Base-by-base conservation (phyloP, 2,113 vertebrate species). In the Panthera uncia region DNA sequence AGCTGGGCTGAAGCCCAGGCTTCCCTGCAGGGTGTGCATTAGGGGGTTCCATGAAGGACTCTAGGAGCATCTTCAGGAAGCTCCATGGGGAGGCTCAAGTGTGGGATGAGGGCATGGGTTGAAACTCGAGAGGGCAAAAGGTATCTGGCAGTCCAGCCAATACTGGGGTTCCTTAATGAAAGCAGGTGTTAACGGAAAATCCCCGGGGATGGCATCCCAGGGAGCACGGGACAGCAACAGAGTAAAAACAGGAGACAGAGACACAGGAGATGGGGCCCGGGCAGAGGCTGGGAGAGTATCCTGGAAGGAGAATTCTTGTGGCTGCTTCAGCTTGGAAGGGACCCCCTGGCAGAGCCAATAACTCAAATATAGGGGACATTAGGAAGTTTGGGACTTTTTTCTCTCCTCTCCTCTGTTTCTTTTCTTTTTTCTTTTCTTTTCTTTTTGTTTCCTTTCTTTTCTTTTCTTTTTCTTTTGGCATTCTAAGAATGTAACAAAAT, bases 261-360 rank as follows among this genome's bases (percentile, higher is more conserved):
- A n/a, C 1, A 0, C 0, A 55, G 12, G 38, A 45, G 6, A n/a
- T 18, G 23, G 27, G 14, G 11, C 11, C 25, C 50, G 69, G 21
- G 33, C 2, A 38, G 31, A 15, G n/a, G 36, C 79, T 71, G 86
- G 33, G 36, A 23, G 65, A 13, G 41, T 45, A 7, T 33, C 25
- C 78, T 16, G 18, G 61, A 19, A 10, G 65, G 33, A 45, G 79
- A 55, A 15, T 68, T n/a, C 48, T 31, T 29, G 33, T 9, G 45
- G 33, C 41, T n/a, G 4, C 13, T 3, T 14, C 19, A 23, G n/a
- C 25, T 76, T 23, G n/a, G 45, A 83, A 41, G 19, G 52, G 27
- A 7, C 33, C 10, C 71, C 57, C 7, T 16, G 38, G 23, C 6
- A 71, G 81, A 41, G 79, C 9, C 65, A 16, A 3, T 4, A 81